Percentiles rank a stretch among this genome's conserved stretches.
Conservation (phyloP, 2,797 vertebrate genomes). For the Enteromius paludinosus region DNA sequence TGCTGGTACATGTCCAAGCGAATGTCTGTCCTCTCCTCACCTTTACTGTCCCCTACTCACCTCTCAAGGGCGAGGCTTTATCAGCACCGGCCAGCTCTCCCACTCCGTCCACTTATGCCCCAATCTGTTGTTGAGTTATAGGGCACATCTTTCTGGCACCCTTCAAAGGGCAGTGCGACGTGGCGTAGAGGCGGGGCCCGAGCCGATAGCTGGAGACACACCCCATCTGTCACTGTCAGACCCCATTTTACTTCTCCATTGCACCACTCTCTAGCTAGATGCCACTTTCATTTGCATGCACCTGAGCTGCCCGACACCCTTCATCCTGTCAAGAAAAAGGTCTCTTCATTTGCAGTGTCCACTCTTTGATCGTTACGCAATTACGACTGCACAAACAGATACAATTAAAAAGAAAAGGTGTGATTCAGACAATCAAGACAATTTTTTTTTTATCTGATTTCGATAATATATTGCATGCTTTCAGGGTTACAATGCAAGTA, state of each 20-base stretch:
- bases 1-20: constrained; percentile 45
- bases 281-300: constrained; percentile 28
- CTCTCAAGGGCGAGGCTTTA: constrained; percentile 78
- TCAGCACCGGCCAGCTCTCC: constrained; percentile 67
- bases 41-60: constrained; percentile 68
- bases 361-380: neutral
- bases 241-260: constrained; percentile 48
- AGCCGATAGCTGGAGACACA: constrained; percentile 69
- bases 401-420: neutral
- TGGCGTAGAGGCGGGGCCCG: constrained; percentile 62
- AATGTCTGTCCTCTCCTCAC: constrained; percentile 35
- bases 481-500: constrained; percentile 67
- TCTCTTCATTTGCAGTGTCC: constrained; percentile 9
- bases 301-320: constrained; percentile 22
- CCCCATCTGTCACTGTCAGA: constrained; percentile 78
- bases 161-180: constrained; percentile 73
- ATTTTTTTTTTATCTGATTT: constrained; percentile 31
- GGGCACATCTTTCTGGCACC: constrained; percentile 66
- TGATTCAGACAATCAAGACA: neutral
- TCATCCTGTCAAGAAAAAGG: constrained; percentile 20
- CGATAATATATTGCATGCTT: constrained; percentile 49
- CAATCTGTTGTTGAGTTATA: constrained; percentile 72
- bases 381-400: constrained; percentile 6
- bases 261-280: constrained; percentile 50
- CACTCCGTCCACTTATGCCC: constrained; percentile 57